Evolutionary conservation across 2,113 vertebrate species (phyloP).

Genomic region (Clarias batrachus): DNA sequence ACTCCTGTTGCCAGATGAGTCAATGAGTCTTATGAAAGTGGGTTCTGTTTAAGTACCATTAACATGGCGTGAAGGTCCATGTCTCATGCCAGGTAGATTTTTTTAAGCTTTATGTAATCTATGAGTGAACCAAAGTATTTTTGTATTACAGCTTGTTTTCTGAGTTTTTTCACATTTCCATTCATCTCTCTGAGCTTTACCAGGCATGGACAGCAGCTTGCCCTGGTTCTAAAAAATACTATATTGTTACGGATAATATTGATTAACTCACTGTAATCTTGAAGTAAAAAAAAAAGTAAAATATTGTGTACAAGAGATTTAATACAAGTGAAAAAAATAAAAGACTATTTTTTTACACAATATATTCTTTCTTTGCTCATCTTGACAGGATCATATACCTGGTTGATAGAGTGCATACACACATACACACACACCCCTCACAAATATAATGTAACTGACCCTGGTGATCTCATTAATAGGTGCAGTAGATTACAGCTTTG

Average conservation of each 20-base stretch:
- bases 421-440: neutral
- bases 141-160: neutral
- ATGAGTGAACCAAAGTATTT: neutral
- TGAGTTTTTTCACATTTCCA: neutral
- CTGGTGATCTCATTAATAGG: constrained; percentile 34
- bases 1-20: neutral
- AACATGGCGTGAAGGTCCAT: neutral
- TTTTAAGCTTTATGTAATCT: neutral
- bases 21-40: neutral
- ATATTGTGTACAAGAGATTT: neutral
- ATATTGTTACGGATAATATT: neutral
- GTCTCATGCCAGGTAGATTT: neutral
- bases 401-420: no score
- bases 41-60: neutral
- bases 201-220: neutral
- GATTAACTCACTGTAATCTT: neutral
- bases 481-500: constrained; percentile 57
- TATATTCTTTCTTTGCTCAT: neutral
- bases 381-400: constrained; percentile 46
- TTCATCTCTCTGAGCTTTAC: neutral
- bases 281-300: neutral
- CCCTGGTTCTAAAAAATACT: neutral
- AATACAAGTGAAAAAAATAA: neutral
- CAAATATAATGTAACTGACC: constrained; percentile 17
- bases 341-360: neutral